Percentiles rank a stretch among this genome's conserved stretches.
Evolutionary conservation across 2,797 vertebrate species (phyloP).

Genomic region (Rousettus madagascariensis): DNA sequence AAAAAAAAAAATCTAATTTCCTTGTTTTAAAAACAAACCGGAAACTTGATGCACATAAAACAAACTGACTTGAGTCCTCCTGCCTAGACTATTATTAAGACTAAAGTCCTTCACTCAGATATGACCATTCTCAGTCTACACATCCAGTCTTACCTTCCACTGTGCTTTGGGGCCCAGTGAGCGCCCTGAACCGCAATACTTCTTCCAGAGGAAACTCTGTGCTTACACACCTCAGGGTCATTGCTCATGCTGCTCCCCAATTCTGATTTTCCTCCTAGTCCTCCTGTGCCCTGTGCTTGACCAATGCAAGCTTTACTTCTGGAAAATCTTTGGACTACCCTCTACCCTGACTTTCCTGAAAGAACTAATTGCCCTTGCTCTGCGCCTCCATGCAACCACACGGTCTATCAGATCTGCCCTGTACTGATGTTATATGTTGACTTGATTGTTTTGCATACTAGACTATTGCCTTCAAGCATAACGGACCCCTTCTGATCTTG

Average conservation of each 20-base stretch:
- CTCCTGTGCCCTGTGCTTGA: neutral
- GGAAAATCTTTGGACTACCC: neutral
- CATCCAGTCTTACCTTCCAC: neutral
- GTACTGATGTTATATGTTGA: neutral
- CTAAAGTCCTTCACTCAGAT: neutral
- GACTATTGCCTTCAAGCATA: neutral
- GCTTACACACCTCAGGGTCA: neutral
- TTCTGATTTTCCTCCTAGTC: neutral
- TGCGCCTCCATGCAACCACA: neutral
- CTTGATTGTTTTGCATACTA: neutral
- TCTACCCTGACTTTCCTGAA: neutral
- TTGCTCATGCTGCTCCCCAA: neutral
- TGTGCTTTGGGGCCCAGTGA: neutral
- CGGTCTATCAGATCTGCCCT: neutral
- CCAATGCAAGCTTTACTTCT: neutral
- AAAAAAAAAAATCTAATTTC: neutral
- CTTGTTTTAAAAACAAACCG: constrained; percentile 50
- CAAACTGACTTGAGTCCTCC: neutral
- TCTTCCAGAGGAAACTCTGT: neutral
- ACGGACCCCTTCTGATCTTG: neutral
- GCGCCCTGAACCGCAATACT: neutral
- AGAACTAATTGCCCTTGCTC: neutral
- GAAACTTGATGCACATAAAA: constrained; percentile 23
- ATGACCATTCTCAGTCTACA: neutral
- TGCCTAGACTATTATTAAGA: neutral